A percentile compares a stretch with the other conserved stretches of the same genome.
Conservation (phyloP, 1,140 invertebrate genomes). For the Zaprionus ghesquierei region DNA sequence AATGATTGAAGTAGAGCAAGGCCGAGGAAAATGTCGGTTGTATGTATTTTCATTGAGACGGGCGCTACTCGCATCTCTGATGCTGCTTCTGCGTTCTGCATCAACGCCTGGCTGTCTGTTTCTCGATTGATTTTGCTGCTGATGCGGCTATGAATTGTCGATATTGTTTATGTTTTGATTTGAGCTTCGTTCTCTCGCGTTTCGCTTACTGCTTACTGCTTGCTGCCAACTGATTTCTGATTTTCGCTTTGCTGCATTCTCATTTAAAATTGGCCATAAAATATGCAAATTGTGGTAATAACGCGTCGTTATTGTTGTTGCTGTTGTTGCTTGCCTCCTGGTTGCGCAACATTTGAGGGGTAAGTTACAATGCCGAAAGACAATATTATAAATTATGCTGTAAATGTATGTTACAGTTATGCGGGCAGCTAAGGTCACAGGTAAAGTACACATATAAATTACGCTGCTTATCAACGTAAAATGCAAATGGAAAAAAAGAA, state of each 20-base stretch:
- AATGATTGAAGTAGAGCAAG: background rate
- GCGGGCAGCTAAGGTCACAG: background rate
- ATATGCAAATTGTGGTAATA: constrained; percentile 62
- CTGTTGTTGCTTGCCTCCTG: constrained; percentile 15
- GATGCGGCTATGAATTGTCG: constrained; percentile 57
- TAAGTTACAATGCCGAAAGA: constrained; percentile 1
- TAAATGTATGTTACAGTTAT: background rate
- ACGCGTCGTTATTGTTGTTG: background rate
- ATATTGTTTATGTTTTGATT: constrained; percentile 73
- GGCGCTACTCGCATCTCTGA: background rate
- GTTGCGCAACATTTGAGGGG: constrained; percentile 1
- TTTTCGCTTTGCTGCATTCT: constrained; percentile 63
- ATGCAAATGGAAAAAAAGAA: constrained; percentile 8
- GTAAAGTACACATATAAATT: background rate
- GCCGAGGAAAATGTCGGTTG: background rate
- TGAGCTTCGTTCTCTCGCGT: constrained; percentile 29
- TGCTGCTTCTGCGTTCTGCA: constrained; percentile 41
- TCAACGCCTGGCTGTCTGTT: constrained; percentile 45
- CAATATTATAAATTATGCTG: background rate
- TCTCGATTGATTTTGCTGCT: constrained; percentile 43
- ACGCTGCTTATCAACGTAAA: constrained; percentile 44
- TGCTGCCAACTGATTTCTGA: no score
- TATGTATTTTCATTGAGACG: background rate
- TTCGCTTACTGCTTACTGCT: no score
- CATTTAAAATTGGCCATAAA: constrained; percentile 71